Conservation (phyloP, 2,797 vertebrate species). For the Cynopterus sphinx region DNA sequence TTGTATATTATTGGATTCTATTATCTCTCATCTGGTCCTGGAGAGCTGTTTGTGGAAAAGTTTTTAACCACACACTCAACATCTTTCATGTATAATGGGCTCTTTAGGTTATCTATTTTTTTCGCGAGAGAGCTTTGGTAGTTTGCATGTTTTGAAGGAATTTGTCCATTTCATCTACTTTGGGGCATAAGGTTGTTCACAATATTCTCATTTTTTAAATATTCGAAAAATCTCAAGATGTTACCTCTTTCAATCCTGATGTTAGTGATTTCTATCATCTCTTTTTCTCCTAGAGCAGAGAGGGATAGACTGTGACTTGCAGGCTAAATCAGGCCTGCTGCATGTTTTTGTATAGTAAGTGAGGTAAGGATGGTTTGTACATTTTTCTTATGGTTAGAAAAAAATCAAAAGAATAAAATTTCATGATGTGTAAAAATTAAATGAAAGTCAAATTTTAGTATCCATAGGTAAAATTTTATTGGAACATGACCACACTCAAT, state of each 20-base stretch:
- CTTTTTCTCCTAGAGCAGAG: not conserved
- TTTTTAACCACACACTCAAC: not conserved
- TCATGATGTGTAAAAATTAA: not conserved
- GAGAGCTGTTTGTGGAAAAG: not conserved
- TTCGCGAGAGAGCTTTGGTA: not conserved
- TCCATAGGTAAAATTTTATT: not conserved
- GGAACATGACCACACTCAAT: not conserved
- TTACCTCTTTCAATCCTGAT: not conserved
- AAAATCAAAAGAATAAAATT: slow-evolving; percentile 6
- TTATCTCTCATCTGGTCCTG: not conserved
- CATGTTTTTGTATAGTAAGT: not conserved
- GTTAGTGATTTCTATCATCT: not conserved
- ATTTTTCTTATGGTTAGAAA: not conserved
- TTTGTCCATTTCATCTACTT: not conserved
- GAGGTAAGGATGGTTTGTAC: not conserved
- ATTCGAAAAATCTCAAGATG: not conserved
- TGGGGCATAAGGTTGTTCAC: not conserved
- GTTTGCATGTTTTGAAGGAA: not conserved
- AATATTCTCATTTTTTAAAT: not conserved
- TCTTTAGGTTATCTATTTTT: not conserved
- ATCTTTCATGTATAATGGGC: not conserved
- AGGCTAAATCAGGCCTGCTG: not conserved
- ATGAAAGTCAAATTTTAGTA: not conserved
- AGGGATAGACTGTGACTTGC: not conserved
- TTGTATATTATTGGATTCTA: not conserved